phyloP scores from a whole-genome alignment of 2,113 vertebrate genomes.

The Tympanuchus pallidicinctus region DNA sequence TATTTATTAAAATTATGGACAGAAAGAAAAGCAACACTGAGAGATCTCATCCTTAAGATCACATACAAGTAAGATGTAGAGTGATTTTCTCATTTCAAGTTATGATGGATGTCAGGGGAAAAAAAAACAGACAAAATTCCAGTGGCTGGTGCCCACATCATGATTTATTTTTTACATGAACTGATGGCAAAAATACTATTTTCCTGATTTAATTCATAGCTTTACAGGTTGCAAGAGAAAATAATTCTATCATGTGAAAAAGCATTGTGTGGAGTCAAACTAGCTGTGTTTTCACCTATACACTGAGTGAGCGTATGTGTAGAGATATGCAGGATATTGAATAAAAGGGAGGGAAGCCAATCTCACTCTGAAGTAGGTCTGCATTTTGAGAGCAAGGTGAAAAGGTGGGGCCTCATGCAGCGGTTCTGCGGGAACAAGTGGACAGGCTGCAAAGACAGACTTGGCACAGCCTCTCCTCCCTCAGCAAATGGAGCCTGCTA shows the following conservation, averaged over 20 bases:
- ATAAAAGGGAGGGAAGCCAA: background rate
- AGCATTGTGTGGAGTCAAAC: background rate
- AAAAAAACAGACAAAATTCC: conserved; percentile 5
- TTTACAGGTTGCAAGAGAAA: background rate
- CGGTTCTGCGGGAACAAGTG: background rate
- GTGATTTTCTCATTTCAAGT: background rate
- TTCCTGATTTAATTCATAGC: background rate
- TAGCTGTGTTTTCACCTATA: background rate
- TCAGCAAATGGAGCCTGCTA: background rate
- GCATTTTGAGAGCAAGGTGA: background rate
- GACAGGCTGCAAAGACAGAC: background rate
- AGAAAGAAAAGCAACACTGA: background rate
- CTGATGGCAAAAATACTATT: background rate
- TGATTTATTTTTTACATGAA: background rate
- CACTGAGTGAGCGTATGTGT: background rate
- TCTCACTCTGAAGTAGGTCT: background rate
- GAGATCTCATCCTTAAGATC: background rate
- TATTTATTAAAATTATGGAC: background rate
- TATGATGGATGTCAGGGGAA: background rate
- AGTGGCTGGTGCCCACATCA: background rate
- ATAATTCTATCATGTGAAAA: background rate
- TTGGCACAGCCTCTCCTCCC: accelerated
- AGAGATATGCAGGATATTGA: background rate
- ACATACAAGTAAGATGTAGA: background rate
- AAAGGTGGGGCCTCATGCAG: background rate